phyloP scores from a whole-genome alignment of 2,113 vertebrate species.

The Pandion haliaetus region DNA sequence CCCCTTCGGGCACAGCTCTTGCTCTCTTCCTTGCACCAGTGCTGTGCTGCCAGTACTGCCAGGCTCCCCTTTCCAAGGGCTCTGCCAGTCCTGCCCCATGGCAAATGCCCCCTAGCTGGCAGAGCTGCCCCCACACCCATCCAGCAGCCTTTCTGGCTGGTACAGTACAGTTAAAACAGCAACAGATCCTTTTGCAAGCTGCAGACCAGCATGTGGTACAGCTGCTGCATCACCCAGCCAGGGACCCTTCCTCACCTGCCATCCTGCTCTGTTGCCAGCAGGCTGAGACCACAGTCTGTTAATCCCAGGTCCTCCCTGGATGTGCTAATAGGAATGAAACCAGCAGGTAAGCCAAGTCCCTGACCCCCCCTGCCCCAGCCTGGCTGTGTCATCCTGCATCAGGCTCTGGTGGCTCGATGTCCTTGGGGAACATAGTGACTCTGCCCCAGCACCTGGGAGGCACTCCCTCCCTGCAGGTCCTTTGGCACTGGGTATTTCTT shows the following conservation, averaged over 20 bases:
- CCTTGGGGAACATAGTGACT: accelerated
- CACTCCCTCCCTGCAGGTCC: neutral
- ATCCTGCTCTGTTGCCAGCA: neutral
- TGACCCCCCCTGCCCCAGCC: neutral
- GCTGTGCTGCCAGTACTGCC: neutral
- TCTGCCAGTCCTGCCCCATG: neutral
- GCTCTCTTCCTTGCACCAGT: neutral
- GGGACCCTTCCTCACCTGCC: neutral
- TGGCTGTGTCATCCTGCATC: accelerated
- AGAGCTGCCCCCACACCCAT: neutral
- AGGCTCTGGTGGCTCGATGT: accelerated
- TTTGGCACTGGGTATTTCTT: neutral
- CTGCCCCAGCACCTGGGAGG: neutral
- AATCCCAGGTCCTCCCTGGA: neutral
- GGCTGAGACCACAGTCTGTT: neutral
- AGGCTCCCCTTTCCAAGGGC: neutral
- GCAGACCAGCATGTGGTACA: neutral
- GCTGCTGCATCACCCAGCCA: neutral
- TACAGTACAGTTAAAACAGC: neutral
- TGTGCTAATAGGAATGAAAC: neutral
- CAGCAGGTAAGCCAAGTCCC: neutral
- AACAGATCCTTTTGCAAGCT: neutral
- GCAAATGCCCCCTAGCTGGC: neutral
- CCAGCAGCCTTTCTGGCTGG: neutral
- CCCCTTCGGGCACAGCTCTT: neutral